phyloP scores from a whole-genome alignment of 2,888 invertebrate genomes.

The Dasypogon diadema region DNA sequence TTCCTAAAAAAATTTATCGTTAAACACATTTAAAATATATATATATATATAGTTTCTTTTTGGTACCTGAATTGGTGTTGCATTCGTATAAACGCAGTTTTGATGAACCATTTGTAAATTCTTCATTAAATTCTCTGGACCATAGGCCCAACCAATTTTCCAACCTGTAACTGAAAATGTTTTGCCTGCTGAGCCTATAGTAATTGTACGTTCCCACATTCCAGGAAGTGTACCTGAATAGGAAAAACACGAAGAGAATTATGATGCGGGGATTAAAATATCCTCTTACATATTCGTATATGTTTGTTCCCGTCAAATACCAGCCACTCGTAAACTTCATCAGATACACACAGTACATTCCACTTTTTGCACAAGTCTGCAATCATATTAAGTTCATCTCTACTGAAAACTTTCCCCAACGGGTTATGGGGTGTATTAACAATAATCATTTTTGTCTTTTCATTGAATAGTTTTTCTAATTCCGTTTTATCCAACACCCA shows the following conservation, averaged over 20 bases:
- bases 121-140: conserved; percentile 81
- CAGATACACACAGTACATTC: conserved; percentile 91
- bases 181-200: conserved; percentile 97
- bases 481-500: conserved; percentile 90
- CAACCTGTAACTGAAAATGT: conserved; percentile 98
- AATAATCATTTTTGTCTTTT: conserved; percentile 93
- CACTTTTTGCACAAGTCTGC: conserved; percentile 92
- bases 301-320: conserved; percentile 86
- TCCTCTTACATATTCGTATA: conserved; percentile 83
- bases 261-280: too few relatives aligned
- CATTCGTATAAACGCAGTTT: conserved; percentile 92
- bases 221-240: conserved; percentile 86
- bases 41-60: too few relatives aligned
- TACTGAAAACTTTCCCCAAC: conserved; percentile 83
- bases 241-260: background rate
- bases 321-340: conserved; percentile 99
- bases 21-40: too few relatives aligned
- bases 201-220: conserved; percentile 98
- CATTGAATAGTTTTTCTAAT: conserved; percentile 82
- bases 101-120: conserved; percentile 93
- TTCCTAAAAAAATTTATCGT: too few relatives aligned
- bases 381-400: conserved; percentile 79
- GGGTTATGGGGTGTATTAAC: conserved; percentile 99
- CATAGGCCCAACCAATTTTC: conserved; percentile 98
- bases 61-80: conserved; percentile 86